These are phyloP conservation scores for Calameuta pallipes DNA, from an alignment of 2,888 invertebrate species.

Conservation along the genomic window DNA sequence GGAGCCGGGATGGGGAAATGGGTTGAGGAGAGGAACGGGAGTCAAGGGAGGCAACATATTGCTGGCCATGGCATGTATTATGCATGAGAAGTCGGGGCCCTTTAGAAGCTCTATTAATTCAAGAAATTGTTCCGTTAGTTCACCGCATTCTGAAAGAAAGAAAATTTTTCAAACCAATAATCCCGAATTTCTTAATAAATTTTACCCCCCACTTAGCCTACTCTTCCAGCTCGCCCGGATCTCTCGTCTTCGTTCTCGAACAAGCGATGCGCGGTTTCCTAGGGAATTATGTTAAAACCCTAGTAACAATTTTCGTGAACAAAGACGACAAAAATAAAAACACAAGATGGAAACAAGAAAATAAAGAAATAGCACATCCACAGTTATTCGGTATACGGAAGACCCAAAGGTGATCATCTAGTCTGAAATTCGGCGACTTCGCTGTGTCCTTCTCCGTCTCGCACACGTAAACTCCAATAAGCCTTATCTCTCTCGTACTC, in stretches of 20 bases:
- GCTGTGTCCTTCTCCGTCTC: background rate
- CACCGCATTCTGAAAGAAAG: background rate
- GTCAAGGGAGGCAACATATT: slow-evolving; percentile 56
- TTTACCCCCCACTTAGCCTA: background rate
- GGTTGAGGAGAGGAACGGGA: background rate
- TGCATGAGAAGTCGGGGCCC: slow-evolving; percentile 54
- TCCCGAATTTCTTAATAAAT: background rate
- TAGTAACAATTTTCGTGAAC: background rate
- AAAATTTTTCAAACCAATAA: background rate
- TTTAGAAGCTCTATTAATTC: slow-evolving; percentile 54
- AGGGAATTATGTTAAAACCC: background rate
- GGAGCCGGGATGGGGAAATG: background rate
- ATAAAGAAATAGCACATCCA: background rate
- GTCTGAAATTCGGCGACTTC: background rate
- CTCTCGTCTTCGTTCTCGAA: background rate
- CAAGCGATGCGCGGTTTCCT: background rate
- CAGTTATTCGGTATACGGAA: background rate
- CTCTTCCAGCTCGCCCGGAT: background rate
- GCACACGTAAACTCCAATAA: background rate
- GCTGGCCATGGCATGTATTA: slow-evolving; percentile 59
- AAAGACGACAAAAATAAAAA: background rate
- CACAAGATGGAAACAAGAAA: background rate
- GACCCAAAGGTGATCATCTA: background rate
- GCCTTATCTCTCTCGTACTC: background rate
- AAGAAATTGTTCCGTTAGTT: slow-evolving; percentile 44